A percentile compares a stretch with the other conserved stretches of the same genome.
These are phyloP conservation scores for Rhombomys opimus DNA, from an alignment of 2,113 vertebrate species.

Conservation along the genomic window DNA sequence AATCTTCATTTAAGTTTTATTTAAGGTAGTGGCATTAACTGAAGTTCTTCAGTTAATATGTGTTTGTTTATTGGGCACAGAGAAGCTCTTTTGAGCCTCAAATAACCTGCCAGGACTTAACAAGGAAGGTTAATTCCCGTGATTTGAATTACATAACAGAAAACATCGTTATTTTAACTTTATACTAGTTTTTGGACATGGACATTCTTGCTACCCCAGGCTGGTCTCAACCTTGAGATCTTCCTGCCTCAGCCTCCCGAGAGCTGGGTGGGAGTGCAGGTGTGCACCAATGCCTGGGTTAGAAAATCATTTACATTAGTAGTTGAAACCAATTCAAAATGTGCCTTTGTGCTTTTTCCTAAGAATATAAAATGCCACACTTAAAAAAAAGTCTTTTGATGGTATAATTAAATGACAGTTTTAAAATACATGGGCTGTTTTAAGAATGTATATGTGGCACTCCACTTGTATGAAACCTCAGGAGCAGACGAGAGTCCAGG, in stretches of 20 bases:
- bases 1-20: conserved; percentile 20
- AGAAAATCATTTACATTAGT: not conserved
- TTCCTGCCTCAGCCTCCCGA: not conserved
- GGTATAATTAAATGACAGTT: not conserved
- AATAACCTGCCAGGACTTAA: conserved; percentile 44
- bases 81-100: conserved; percentile 30
- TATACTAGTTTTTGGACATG: too few species aligned
- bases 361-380: not conserved
- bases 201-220: not conserved
- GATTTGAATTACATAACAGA: not conserved
- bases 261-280: not conserved
- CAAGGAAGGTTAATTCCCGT: not conserved
- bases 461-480: not conserved
- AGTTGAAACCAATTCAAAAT: not conserved
- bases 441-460: not conserved
- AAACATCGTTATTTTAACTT: not conserved
- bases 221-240: not conserved
- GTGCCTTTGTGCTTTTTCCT: conserved; percentile 18
- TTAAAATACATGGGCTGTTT: not conserved
- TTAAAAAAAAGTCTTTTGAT: not conserved
- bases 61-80: conserved; percentile 38
- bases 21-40: conserved; percentile 1
- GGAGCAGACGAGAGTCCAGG: not conserved
- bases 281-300: not conserved
- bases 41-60: conserved; percentile 43